Evolutionary conservation across 2,797 vertebrate genomes (phyloP).

Genomic region (Adrianichthys oophorus): DNA sequence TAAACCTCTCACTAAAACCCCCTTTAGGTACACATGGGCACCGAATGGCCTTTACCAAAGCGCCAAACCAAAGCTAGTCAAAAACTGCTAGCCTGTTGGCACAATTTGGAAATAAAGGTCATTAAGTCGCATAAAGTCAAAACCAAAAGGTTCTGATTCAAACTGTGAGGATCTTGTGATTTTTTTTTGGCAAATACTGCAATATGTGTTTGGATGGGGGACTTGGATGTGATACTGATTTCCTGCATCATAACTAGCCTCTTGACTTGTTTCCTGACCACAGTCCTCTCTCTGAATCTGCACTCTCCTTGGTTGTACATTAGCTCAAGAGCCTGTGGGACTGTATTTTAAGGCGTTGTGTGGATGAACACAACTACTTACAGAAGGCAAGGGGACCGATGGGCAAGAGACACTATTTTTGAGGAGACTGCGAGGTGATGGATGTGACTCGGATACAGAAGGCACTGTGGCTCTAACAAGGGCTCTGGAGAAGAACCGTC

Average conservation of each 20-base stretch:
- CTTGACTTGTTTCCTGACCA: conserved; percentile 25
- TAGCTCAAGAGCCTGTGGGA: conserved; percentile 50
- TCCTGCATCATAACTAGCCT: conserved; percentile 16
- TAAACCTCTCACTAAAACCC: conserved; percentile 59
- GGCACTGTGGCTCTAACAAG: conserved; percentile 80
- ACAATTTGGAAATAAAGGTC: conserved; percentile 12
- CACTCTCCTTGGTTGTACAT: conserved; percentile 27
- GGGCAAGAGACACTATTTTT: conserved; percentile 6
- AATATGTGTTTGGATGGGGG: conserved; percentile 21
- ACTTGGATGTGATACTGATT: conserved; percentile 7
- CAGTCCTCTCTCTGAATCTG: conserved; percentile 35
- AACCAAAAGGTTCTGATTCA: conserved; percentile 22
- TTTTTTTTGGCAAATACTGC: conserved; percentile 28
- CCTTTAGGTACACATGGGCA: conserved; percentile 38
- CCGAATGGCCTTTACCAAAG: conserved; percentile 37
- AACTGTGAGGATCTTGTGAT: conserved; percentile 10
- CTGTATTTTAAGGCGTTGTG: conserved; percentile 74
- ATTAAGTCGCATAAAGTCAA: conserved; percentile 22
- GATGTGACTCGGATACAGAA: conserved; percentile 74
- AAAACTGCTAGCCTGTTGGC: conserved; percentile 26
- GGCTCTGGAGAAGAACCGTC: conserved; percentile 35
- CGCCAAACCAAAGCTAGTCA: conserved; percentile 30
- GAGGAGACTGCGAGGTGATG: conserved; percentile 24
- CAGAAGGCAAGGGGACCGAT: conserved; percentile 21
- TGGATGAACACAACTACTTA: conserved; percentile 58